A percentile compares a stretch with the other conserved stretches of the same genome.
phyloP scores from a whole-genome alignment of 2,113 vertebrate genomes.

The Cebus imitator region DNA sequence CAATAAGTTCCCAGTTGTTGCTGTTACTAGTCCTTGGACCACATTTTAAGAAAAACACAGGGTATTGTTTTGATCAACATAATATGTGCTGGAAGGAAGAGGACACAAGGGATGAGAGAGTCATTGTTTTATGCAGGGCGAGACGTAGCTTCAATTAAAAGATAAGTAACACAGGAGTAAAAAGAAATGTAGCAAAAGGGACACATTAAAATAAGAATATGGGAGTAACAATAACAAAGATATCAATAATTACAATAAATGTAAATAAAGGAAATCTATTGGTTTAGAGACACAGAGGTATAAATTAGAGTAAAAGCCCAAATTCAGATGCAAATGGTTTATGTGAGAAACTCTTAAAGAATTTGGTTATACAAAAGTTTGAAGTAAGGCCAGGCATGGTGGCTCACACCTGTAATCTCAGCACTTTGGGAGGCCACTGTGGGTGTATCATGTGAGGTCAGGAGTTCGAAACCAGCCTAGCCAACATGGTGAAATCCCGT shows the following conservation, averaged over 20 bases:
- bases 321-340: constrained; percentile 3
- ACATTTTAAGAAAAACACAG: constrained; percentile 38
- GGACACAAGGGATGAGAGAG: neutral
- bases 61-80: neutral
- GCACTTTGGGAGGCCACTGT: too few species aligned
- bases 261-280: neutral
- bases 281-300: neutral
- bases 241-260: constrained; percentile 1
- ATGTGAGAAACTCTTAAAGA: neutral
- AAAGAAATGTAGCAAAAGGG: neutral
- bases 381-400: neutral
- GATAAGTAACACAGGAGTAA: neutral
- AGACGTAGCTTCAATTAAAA: neutral
- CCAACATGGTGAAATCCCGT: too few species aligned
- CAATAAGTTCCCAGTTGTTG: neutral
- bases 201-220: neutral
- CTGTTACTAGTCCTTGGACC: neutral
- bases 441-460: too few species aligned
- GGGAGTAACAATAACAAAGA: constrained; percentile 17
- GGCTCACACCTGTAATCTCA: too few species aligned
- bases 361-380: neutral
- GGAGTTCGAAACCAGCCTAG: too few species aligned
- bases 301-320: neutral
- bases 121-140: neutral
- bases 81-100: neutral